Evolutionary conservation across 2,113 vertebrate genomes (phyloP).

Genomic region (Sisor rabdophorus): DNA sequence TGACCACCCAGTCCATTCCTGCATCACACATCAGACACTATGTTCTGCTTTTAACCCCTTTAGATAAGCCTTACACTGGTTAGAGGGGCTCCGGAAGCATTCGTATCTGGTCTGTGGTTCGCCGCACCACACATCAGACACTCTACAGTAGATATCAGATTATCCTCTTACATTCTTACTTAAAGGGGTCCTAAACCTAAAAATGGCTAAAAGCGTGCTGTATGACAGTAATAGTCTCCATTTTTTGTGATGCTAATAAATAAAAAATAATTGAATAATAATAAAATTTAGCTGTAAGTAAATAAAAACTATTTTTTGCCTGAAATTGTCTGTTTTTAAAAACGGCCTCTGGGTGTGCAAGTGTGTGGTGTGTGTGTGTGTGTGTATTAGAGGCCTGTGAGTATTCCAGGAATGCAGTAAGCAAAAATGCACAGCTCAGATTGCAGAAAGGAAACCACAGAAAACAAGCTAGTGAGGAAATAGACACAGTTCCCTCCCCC

Average conservation of each 20-base stretch:
- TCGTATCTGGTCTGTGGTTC: conserved; percentile 27
- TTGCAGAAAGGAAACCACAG: conserved; percentile 50
- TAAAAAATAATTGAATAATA: background rate
- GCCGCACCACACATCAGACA: conserved; percentile 30
- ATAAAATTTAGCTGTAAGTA: too few species aligned
- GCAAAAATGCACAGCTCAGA: conserved; percentile 52
- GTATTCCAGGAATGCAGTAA: conserved; percentile 65
- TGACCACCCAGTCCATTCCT: conserved; percentile 41
- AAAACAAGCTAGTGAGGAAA: conserved; percentile 45
- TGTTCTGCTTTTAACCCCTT: conserved; percentile 37
- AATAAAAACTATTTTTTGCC: background rate
- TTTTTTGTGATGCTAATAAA: background rate
- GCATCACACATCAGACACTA: conserved; percentile 26
- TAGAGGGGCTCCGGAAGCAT: conserved; percentile 5
- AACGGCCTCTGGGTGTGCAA: background rate
- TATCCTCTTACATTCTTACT: conserved; percentile 36
- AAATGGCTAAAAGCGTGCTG: background rate
- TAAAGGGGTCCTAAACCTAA: background rate
- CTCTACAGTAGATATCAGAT: conserved; percentile 23
- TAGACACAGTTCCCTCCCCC: conserved; percentile 22
- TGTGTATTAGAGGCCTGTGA: conserved; percentile 61
- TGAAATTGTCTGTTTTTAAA: background rate
- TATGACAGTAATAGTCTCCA: background rate
- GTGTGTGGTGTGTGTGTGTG: conserved; percentile 52
- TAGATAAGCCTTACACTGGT: conserved; percentile 38